These are phyloP conservation scores for Euphonia xanthogaster DNA, from an alignment of 2,797 vertebrate species.

Conservation along the genomic window DNA sequence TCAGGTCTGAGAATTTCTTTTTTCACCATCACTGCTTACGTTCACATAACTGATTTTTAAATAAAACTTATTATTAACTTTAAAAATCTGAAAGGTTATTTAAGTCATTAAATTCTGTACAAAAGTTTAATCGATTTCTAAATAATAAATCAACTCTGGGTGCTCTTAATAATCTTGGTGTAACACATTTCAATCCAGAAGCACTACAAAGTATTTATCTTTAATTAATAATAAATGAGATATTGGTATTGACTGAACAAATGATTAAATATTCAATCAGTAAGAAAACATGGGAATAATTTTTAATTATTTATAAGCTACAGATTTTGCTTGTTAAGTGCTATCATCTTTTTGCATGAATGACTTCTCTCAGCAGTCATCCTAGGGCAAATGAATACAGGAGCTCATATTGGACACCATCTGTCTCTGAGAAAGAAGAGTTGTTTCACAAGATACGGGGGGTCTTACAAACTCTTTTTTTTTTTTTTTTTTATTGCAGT, in stretches of 20 bases:
- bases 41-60: not conserved
- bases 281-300: slow-evolving; percentile 75
- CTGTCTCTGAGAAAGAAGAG: not conserved
- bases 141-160: slow-evolving; percentile 74
- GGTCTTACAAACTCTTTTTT: not conserved
- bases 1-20: not conserved
- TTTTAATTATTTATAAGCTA: slow-evolving; percentile 80
- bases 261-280: slow-evolving; percentile 82
- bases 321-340: slow-evolving; percentile 69
- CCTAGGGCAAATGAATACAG: slow-evolving; percentile 37
- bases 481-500: not conserved
- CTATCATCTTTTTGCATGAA: slow-evolving; percentile 62
- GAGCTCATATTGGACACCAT: not conserved
- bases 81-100: slow-evolving; percentile 48
- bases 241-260: slow-evolving; percentile 77
- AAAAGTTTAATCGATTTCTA: slow-evolving; percentile 74
- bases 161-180: slow-evolving; percentile 71
- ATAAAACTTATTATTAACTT: slow-evolving; percentile 48
- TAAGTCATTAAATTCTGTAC: slow-evolving; percentile 61
- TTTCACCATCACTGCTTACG: not conserved
- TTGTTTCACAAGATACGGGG: not conserved
- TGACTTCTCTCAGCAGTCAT: slow-evolving; percentile 58
- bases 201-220: slow-evolving; percentile 78
- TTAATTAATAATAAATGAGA: slow-evolving; percentile 83
- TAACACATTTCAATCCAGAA: slow-evolving; percentile 69